Base-by-base conservation (phyloP, 2,797 vertebrate genomes). In the Microctenopoma steveboyesi region DNA sequence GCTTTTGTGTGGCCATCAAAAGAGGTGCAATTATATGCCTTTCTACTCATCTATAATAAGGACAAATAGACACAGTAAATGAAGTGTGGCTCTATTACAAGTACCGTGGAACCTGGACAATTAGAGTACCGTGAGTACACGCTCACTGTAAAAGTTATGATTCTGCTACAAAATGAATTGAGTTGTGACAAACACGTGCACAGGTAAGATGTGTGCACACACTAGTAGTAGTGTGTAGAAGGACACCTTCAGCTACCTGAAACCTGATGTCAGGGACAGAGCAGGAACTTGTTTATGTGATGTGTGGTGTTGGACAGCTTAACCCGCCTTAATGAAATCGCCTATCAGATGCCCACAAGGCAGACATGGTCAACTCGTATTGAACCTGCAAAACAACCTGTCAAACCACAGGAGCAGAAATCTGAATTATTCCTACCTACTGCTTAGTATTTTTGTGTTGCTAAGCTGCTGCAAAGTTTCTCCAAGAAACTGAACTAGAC, bases 21-120 rank as follows among this genome's bases (percentile, higher is more conserved):
- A 59, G 56, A 69, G 68, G 78, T 49, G 69, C 2, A 22, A 67
- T 72, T 65, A 79, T 86, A 82, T 82, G 82, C 64, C 54, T 52
- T 54, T 58, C 52, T 64, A 27, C 63, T 78, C 37, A 45, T 46
- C 75, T 60, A 65, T 87, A 89, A 89, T 88, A 78, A 75, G 77
- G 49, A 42, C 75, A 78, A 72, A 83, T 69, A 74, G 69, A 82
- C 54, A 75, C 83, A 61, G 74, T 76, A 89, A 88, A 89, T 88
- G 79, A 86, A 84, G 82, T 88, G 85, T 86, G 78, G 83, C 82
- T 77, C 72, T 76, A 71, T 84, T 82, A 88, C 86, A 89, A 84
- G 82, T 75, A 79, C 72, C 81, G 66, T 56, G 84, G 79, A 85
- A 87, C 46, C 78, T 76, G 82, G 83, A 81, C 85, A 84, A 84